A percentile compares a stretch with the other conserved stretches of the same genome.
Evolutionary conservation across 2,888 invertebrate species (phyloP).

Genomic region (Nineta flava): DNA sequence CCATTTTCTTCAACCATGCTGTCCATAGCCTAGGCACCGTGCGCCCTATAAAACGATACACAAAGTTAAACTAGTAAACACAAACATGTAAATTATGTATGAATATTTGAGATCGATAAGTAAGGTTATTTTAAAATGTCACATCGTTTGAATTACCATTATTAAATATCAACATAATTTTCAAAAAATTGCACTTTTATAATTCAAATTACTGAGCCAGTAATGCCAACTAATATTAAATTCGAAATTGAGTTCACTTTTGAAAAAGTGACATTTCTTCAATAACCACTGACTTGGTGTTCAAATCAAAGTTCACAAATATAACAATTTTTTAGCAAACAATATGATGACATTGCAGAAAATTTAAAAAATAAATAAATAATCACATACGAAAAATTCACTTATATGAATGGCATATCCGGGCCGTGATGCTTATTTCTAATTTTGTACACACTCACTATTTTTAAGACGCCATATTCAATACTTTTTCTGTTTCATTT

Average conservation of each 20-base stretch:
- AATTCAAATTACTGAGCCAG: too few relatives aligned
- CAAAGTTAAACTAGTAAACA: slow-evolving; percentile 23
- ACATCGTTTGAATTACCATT: too few relatives aligned
- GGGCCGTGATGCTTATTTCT: slow-evolving; percentile 6
- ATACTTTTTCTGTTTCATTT: slow-evolving; percentile 24
- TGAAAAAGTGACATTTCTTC: neutral
- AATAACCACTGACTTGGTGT: too few relatives aligned
- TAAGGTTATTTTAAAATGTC: too few relatives aligned
- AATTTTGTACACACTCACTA: slow-evolving; percentile 25
- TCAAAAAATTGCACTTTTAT: too few relatives aligned
- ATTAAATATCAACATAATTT: too few relatives aligned
- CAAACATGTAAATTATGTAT: slow-evolving; percentile 7
- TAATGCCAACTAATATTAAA: too few relatives aligned
- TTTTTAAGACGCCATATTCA: slow-evolving; percentile 32
- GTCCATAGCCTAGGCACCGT: slow-evolving; percentile 56
- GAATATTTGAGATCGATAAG: too few relatives aligned
- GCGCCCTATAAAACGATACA: slow-evolving; percentile 41
- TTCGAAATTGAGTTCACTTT: too few relatives aligned
- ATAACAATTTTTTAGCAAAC: neutral
- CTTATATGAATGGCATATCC: slow-evolving; percentile 4
- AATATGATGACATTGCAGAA: slow-evolving; percentile 2
- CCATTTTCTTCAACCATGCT: slow-evolving; percentile 89
- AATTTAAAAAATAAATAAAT: neutral
- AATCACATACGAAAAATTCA: slow-evolving; percentile 1
- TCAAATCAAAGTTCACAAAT: neutral